These are phyloP conservation scores for Cotesia congregata DNA, from an alignment of 2,888 invertebrate species.

Conservation along the genomic window DNA sequence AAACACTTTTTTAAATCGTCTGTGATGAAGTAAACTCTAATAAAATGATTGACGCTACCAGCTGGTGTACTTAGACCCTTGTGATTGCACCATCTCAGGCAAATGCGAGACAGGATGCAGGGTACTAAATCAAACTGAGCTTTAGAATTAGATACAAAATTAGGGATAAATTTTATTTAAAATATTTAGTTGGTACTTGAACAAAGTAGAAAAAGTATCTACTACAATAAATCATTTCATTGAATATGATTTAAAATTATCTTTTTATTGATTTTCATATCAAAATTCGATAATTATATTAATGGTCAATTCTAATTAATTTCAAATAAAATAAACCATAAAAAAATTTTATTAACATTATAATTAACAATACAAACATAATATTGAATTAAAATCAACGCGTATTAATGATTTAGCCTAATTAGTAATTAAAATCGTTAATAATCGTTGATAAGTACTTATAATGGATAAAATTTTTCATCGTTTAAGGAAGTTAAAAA, in stretches of 20 bases:
- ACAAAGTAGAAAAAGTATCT: too few relatives aligned
- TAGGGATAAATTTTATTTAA: too few relatives aligned
- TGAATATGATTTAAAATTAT: too few relatives aligned
- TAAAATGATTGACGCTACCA: not conserved
- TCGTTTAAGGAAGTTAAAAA: not conserved
- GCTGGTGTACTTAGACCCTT: not conserved
- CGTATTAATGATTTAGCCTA: not conserved
- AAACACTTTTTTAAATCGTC: too few relatives aligned
- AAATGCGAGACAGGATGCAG: not conserved
- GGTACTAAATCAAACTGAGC: not conserved
- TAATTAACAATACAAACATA: not conserved
- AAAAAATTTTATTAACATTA: not conserved
- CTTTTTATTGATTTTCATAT: not conserved
- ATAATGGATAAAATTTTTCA: not conserved
- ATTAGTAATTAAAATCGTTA: not conserved
- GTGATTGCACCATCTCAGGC: not conserved
- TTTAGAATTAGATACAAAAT: not conserved
- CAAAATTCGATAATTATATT: not conserved
- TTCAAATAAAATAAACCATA: not conserved
- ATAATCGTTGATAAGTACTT: conserved; percentile 28
- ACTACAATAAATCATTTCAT: too few relatives aligned
- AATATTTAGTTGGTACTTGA: too few relatives aligned
- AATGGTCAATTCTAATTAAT: not conserved
- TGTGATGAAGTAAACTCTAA: not conserved
- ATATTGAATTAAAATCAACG: not conserved